Base-by-base conservation (phyloP, 53 echinoderm and acorn worm species). In the Pentamera pediparva region DNA sequence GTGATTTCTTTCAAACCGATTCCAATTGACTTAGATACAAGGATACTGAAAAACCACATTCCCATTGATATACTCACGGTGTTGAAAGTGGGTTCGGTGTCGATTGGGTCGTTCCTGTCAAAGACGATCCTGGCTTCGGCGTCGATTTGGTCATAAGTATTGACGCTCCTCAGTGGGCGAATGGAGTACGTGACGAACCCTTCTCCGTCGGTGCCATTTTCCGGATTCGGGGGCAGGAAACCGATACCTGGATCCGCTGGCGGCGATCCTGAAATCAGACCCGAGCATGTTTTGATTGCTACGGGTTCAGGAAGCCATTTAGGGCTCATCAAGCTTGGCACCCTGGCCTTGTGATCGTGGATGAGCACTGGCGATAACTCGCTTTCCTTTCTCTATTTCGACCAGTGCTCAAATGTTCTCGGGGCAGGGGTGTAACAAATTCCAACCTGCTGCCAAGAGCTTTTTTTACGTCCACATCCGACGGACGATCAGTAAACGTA, bases 161-260 rank as follows among this genome's bases (percentile, higher is more conserved):
- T 35, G 13, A 57, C 33, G 18, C 35, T 48, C 5, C 25, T 18
- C 13, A 62, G 37, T 13, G 65, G 63, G 21, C 43, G 58, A n/a
- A 75, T 56, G 27, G 62, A 74, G 45, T 59, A 82, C 22, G 82
- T 82, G 6, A 82, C 82, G 19, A 48, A 82, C 0, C 82, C 82
- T 39, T 82, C 62, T 3, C 82, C 82, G 11, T 82, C 75, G 15
- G 82, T 82, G 39, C 82, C 82, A 64, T 82, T 82, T 48, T 64
- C 75, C 2, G 75, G 53, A 50, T 75, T 82, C 37, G 82, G 82
- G 5, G 75, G 82, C 25, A 82, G 24, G 37, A 82, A 82, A 11
- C 82, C 82, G n/a, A 52, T 65, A 4, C 62, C 62, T 17, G 82
- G 82, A 64, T 82, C 82, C 11, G 62, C 35, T 27, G 82, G 82